phyloP scores from a whole-genome alignment of 2,888 invertebrate genomes.

The Nebria salina region DNA sequence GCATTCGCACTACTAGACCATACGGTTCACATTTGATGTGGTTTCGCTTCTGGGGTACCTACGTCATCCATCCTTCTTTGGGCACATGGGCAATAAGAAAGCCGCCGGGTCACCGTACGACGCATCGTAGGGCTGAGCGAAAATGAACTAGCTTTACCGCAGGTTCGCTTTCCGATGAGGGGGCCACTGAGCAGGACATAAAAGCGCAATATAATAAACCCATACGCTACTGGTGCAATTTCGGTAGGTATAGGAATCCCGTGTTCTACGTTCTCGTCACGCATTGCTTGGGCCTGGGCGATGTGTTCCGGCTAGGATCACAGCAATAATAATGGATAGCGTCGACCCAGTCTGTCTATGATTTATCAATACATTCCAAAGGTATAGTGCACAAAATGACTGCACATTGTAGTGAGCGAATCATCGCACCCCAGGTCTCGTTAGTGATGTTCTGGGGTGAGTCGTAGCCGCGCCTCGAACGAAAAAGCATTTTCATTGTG shows the following conservation, averaged over 20 bases:
- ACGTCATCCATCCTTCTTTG: background rate
- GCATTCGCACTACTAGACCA: conserved; percentile 11
- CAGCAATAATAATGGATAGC: conserved; percentile 53
- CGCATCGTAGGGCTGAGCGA: conserved; percentile 45
- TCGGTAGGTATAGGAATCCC: conserved; percentile 50
- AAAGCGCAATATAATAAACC: conserved; percentile 55
- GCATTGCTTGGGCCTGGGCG: conserved; percentile 35
- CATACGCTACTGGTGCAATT: conserved; percentile 9
- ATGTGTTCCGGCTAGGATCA: conserved; percentile 46
- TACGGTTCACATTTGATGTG: conserved; percentile 17
- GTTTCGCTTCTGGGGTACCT: background rate
- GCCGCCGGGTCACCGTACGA: conserved; percentile 1
- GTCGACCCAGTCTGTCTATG: conserved; percentile 48
- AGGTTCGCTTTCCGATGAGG: conserved; percentile 3
- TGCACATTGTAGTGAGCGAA: conserved; percentile 14
- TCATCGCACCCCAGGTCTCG: conserved; percentile 12
- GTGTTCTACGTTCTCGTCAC: conserved; percentile 52
- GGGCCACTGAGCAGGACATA: conserved; percentile 48
- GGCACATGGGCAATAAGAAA: conserved; percentile 12
- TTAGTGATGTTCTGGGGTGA: conserved; percentile 8
- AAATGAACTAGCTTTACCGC: conserved; percentile 48
- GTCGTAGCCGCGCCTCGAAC: background rate
- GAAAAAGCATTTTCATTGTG: conserved; percentile 30
- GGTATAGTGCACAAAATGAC: conserved; percentile 6
- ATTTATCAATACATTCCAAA: conserved; percentile 52